These are phyloP conservation scores for Porites lobata DNA, from an alignment of 92 coral and sea anemone genomes.

Conservation along the genomic window DNA sequence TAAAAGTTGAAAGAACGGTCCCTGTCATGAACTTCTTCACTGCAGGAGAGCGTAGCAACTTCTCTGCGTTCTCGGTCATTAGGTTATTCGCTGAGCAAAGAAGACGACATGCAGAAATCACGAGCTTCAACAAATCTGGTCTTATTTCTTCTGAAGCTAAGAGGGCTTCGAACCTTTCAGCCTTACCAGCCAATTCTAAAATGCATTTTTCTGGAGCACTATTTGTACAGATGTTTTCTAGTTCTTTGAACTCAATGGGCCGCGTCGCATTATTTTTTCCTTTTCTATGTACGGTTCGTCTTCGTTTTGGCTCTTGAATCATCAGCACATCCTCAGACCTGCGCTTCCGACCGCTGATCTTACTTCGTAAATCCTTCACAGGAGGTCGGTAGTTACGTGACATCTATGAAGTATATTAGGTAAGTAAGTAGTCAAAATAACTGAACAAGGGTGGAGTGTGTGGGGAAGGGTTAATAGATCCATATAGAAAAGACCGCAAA, in stretches of 20 bases:
- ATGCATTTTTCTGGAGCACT: slow-evolving; percentile 1
- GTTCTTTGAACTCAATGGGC: not conserved
- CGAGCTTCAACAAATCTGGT: slow-evolving; percentile 56
- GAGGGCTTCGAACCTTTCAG: slow-evolving; percentile 38
- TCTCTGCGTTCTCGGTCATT: slow-evolving; percentile 10
- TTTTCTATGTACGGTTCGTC: no score
- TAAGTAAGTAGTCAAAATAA: no score
- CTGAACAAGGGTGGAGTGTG: no score
- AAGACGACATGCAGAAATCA: slow-evolving; percentile 17
- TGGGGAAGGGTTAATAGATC: no score
- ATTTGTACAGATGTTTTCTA: slow-evolving; percentile 23
- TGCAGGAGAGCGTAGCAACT: not conserved
- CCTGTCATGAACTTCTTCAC: slow-evolving; percentile 14
- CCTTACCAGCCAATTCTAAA: slow-evolving; percentile 8
- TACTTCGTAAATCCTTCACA: no score
- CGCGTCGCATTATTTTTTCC: not conserved
- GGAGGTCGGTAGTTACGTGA: no score
- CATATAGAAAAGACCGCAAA: no score
- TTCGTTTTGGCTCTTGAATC: no score
- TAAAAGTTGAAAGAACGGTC: slow-evolving; percentile 4
- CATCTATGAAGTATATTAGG: no score
- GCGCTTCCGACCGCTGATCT: no score
- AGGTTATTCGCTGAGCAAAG: slow-evolving; percentile 8
- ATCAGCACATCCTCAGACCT: no score
- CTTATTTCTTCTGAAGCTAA: slow-evolving; percentile 41